Evolutionary conservation across 2,888 invertebrate species (phyloP).

Genomic region (Mesochorus sp.): DNA sequence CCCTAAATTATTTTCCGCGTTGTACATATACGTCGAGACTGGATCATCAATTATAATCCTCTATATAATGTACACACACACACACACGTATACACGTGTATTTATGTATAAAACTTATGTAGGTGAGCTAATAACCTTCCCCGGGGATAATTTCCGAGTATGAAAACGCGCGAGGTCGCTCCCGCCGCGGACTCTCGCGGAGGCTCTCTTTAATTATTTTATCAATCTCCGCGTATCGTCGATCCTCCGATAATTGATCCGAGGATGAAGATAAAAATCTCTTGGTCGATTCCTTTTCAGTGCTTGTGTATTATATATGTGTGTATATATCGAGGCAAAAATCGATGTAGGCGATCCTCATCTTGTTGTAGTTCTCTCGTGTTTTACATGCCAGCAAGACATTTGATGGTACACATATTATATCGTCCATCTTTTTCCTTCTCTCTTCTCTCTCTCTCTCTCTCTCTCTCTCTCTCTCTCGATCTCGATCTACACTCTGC

Average conservation of each 20-base stretch:
- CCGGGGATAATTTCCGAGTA: constrained; percentile 13
- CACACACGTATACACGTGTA: constrained; percentile 2
- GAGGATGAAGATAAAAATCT: constrained; percentile 31
- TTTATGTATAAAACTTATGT: not conserved
- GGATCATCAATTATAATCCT: constrained; percentile 62
- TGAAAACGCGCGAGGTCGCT: not conserved
- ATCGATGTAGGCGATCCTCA: constrained; percentile 61
- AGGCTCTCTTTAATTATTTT: constrained; percentile 47
- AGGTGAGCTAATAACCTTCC: constrained; percentile 27
- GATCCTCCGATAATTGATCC: constrained; percentile 51
- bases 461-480: not conserved
- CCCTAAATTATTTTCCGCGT: constrained; percentile 51
- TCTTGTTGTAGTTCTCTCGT: constrained; percentile 63
- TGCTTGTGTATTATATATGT: not conserved
- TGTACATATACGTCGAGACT: constrained; percentile 72
- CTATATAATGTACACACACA: not conserved
- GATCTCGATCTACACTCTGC: constrained; percentile 6
- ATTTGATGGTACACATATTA: constrained; percentile 64
- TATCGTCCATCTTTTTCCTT: constrained; percentile 55
- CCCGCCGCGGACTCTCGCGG: not conserved
- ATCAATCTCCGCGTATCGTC: constrained; percentile 50
- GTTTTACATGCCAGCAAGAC: constrained; percentile 80
- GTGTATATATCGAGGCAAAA: constrained; percentile 11
- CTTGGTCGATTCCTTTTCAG: not conserved
- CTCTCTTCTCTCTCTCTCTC: constrained; percentile 8